A percentile compares a stretch with the other conserved stretches of the same genome.
Conservation (phyloP, 2,797 vertebrate species). For the Rhynchotus rufescens region DNA sequence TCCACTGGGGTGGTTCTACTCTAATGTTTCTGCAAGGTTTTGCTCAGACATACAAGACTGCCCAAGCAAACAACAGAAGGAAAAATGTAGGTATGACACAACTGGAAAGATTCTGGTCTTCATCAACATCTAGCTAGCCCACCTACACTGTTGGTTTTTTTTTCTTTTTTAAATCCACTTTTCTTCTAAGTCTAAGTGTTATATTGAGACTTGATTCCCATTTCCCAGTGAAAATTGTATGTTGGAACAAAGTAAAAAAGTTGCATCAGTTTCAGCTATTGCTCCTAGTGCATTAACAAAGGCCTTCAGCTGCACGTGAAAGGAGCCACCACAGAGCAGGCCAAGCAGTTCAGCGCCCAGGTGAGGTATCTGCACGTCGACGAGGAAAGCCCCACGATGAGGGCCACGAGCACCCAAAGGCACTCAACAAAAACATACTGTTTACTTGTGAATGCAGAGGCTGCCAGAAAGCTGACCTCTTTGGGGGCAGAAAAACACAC, state of each 20-base stretch:
- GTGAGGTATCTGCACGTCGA: conserved; percentile 2
- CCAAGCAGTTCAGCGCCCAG: background rate
- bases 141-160: accelerated
- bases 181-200: background rate
- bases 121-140: background rate
- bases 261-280: background rate
- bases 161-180: background rate
- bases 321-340: background rate
- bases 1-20: background rate
- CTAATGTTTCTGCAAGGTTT: background rate
- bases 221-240: background rate
- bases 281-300: background rate
- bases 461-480: background rate
- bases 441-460: background rate
- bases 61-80: background rate
- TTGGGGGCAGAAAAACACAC: background rate
- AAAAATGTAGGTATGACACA: accelerated
- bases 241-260: background rate
- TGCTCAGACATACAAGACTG: accelerated
- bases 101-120: background rate
- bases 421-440: background rate
- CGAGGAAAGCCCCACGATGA: background rate
- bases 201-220: background rate
- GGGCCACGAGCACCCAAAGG: background rate
- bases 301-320: background rate